Base-by-base conservation (phyloP, 2,113 vertebrate genomes). In the Oncorhynchus masou region DNA sequence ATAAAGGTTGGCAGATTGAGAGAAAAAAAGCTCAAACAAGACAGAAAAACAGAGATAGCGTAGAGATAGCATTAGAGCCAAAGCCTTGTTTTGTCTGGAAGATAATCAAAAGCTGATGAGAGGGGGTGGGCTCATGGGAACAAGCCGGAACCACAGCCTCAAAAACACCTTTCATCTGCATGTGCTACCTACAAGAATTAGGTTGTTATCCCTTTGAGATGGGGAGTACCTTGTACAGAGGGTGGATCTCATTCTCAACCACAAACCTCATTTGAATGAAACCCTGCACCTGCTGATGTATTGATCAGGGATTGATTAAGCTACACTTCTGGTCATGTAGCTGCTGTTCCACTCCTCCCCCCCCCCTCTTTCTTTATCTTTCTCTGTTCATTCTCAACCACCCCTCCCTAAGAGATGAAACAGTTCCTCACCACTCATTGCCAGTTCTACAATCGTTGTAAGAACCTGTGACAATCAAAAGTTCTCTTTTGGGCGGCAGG, bases 61-160 rank as follows among this genome's bases (percentile, higher is more conserved):
- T 9, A 20, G 19, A 68, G 69, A 87, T 77, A 81, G 67, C 39
- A 20, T 2, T 68, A 74, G 74, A 88, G 84, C 86, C 83, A 87
- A 86, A 79, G 83, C 78, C 85, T 81, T 88, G 81, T 88, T 90
- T 85, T 84, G 86, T 89, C 86, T 90, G 48, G 20, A 24, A 24
- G 51, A 2, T 1, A 75, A 77, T 80, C 74, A 76, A 80, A 80
- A 79, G 86, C 81, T 12, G 27, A 74, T 75, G 45, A 75, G 67
- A 45, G 19, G 7, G 31, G 20, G 65, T 3, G 65, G 25, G 2
- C 24, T 29, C 8, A 29, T 9, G 20, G 15, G 64, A 68, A 62
- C 45, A 48, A 73, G 25, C 54, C 22, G 31, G 13, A 51, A 68
- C 73, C 45, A 76, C 79, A 80, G 60, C 64, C n/a, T 62, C 59